Evolutionary conservation across 2,888 invertebrate species (phyloP).

Genomic region (Drosophila multiciliata): DNA sequence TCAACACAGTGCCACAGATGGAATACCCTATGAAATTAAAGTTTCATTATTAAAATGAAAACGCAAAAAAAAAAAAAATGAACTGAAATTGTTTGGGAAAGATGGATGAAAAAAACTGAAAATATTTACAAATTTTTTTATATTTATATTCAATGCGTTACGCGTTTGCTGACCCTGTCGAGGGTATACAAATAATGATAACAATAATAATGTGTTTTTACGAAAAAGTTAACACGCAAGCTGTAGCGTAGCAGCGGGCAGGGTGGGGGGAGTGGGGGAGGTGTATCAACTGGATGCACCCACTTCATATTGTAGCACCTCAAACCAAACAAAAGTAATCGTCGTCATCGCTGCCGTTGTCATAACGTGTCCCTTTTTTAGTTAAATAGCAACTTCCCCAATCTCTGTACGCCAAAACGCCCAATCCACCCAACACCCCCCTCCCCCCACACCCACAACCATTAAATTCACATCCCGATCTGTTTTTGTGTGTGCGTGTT

Average conservation of each 20-base stretch:
- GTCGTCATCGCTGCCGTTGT: conserved; percentile 32
- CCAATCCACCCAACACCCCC: no score
- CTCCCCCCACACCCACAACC: not conserved
- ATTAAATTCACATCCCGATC: conserved; percentile 8
- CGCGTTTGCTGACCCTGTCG: not conserved
- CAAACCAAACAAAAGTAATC: conserved; percentile 34
- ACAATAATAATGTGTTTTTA: conserved; percentile 18
- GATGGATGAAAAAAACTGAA: not conserved
- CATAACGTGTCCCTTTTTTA: conserved; percentile 4
- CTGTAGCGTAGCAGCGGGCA: conserved; percentile 1
- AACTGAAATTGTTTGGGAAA: not conserved
- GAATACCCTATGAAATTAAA: not conserved
- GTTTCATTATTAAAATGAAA: not conserved
- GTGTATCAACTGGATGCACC: conserved; percentile 7
- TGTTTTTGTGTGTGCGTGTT: conserved; percentile 59
- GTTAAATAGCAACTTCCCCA: not conserved
- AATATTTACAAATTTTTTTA: not conserved
- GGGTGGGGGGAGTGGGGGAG: no score
- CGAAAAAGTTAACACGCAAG: conserved; percentile 42
- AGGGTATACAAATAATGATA: not conserved
- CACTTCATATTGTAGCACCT: conserved; percentile 54
- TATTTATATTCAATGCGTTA: not conserved
- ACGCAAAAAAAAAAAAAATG: no score
- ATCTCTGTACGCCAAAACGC: not conserved
- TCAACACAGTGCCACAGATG: not conserved